These are phyloP conservation scores for Notospermus geniculatus DNA, from an alignment of 1,140 invertebrate species.

Conservation along the genomic window DNA sequence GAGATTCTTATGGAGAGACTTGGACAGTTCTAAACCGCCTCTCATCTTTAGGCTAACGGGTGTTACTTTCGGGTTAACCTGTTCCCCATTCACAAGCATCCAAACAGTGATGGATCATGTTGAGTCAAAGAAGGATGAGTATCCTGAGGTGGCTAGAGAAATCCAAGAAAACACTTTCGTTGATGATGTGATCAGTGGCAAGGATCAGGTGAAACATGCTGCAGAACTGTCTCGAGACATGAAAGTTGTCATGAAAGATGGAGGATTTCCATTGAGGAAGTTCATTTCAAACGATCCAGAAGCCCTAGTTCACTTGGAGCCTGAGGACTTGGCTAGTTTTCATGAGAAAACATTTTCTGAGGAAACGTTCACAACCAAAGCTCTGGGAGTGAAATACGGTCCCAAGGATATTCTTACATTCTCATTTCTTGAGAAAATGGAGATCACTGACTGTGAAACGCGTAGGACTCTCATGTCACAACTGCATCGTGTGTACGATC, in stretches of 20 bases:
- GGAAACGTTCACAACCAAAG: not conserved
- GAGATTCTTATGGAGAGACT: conserved; percentile 7
- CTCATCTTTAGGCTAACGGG: not conserved
- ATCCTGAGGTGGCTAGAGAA: not conserved
- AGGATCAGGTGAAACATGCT: not conserved
- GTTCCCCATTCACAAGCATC: not conserved
- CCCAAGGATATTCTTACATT: not conserved
- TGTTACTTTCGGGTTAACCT: not conserved
- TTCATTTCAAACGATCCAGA: not conserved
- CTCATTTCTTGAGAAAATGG: conserved; percentile 2
- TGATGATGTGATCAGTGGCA: not conserved
- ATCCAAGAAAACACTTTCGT: conserved; percentile 6
- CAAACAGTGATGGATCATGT: not conserved
- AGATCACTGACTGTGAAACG: not conserved
- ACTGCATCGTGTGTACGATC: not conserved
- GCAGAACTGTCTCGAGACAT: not conserved
- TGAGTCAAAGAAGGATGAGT: not conserved
- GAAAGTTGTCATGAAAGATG: not conserved
- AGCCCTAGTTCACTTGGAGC: not conserved
- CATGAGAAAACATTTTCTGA: not conserved
- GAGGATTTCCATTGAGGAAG: not conserved
- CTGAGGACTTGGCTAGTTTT: not conserved
- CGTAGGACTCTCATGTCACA: not conserved
- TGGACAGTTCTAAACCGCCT: not conserved
- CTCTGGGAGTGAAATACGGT: not conserved